A percentile compares a stretch with the other conserved stretches of the same genome.
Conservation (phyloP, 2,113 vertebrate species). For the Lipotes vexillifer region DNA sequence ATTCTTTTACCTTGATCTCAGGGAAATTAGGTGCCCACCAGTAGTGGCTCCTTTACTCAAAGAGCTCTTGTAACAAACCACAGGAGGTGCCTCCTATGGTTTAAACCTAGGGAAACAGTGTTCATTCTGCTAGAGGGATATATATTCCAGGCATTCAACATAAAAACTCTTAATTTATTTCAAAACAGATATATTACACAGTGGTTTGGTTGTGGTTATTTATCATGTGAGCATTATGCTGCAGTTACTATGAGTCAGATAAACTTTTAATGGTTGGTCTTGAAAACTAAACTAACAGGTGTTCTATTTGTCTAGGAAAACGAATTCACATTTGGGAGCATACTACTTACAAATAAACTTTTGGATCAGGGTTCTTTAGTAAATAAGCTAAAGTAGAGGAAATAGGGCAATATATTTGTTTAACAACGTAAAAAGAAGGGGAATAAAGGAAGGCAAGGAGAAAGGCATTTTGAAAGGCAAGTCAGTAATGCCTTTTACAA, state of each 20-base stretch:
- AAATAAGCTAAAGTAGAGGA: neutral
- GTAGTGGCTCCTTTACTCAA: neutral
- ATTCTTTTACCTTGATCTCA: neutral
- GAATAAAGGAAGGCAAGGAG: neutral
- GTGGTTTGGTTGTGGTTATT: neutral
- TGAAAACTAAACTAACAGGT: neutral
- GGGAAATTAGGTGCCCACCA: neutral
- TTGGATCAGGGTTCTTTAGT: neutral
- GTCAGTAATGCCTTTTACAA: neutral
- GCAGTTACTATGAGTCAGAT: neutral
- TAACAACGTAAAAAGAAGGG: neutral
- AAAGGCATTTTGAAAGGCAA: neutral
- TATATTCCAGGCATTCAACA: neutral
- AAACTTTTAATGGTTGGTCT: neutral
- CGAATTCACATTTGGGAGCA: neutral
- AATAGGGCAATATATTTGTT: neutral
- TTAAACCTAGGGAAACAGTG: neutral
- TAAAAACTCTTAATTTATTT: neutral
- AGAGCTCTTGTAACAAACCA: neutral
- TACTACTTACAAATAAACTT: neutral
- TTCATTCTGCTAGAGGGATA: neutral
- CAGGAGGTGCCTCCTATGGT: neutral
- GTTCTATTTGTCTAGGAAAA: neutral
- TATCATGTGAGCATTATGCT: neutral
- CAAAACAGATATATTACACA: neutral